These are phyloP conservation scores for Drosophila oshimai DNA, from an alignment of 1,140 invertebrate species.

Conservation along the genomic window DNA sequence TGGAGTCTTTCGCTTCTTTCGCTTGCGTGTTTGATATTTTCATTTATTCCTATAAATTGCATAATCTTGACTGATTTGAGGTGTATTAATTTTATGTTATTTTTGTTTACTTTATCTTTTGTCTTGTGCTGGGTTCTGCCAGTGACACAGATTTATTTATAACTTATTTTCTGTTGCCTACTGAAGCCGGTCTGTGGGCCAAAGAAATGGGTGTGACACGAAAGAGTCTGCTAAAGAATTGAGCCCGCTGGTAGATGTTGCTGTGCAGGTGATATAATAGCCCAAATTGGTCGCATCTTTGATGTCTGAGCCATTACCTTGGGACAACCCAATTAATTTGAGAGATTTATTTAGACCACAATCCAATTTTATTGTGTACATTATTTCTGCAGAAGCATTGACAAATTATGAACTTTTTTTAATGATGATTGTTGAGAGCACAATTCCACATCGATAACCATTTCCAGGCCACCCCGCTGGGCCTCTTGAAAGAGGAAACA, in stretches of 20 bases:
- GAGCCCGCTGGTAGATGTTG: constrained; percentile 1
- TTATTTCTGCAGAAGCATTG: constrained; percentile 27
- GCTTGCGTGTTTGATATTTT: constrained; percentile 66
- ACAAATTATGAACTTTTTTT: constrained; percentile 25
- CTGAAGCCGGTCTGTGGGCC: constrained; percentile 32
- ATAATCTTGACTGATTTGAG: constrained; percentile 56
- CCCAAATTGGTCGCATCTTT: constrained; percentile 14
- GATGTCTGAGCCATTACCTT: background rate
- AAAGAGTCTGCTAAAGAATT: background rate
- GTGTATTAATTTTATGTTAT: constrained; percentile 41
- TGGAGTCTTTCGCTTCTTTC: background rate
- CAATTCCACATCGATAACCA: background rate
- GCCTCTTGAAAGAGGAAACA: constrained; percentile 9
- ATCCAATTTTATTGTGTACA: background rate
- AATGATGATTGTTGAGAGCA: constrained; percentile 1
- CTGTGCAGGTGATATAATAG: constrained; percentile 20
- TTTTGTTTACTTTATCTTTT: background rate
- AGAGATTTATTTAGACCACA: constrained; percentile 23
- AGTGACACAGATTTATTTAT: constrained; percentile 74
- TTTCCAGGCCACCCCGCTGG: constrained; percentile 22
- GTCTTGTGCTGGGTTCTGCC: constrained; percentile 12
- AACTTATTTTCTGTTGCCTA: constrained; percentile 28
- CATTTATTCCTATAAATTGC: constrained; percentile 71
- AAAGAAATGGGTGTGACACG: constrained; percentile 46
- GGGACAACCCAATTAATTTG: constrained; percentile 13